phyloP scores from a whole-genome alignment of 2,113 vertebrate genomes.

The Chionomys nivalis region DNA sequence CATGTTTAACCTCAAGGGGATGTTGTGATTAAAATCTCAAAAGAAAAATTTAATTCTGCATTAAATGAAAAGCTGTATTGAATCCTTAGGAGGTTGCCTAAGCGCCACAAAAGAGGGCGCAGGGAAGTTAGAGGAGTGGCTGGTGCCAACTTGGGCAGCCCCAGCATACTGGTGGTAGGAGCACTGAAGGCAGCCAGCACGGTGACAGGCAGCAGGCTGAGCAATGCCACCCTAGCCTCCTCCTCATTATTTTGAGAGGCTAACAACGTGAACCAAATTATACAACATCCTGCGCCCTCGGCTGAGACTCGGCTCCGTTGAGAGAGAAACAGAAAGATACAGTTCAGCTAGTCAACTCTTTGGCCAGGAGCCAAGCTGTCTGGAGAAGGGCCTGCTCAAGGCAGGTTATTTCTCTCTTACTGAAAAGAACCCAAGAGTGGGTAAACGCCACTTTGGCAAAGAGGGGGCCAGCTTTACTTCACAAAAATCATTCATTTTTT shows the following conservation, averaged over 20 bases:
- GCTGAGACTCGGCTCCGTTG: slow-evolving; percentile 74
- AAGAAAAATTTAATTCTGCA: slow-evolving; percentile 49
- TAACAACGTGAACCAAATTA: slow-evolving; percentile 77
- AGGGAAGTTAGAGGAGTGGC: slow-evolving; percentile 47
- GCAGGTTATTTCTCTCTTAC: slow-evolving; percentile 82
- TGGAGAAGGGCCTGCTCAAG: slow-evolving; percentile 84
- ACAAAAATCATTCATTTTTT: slow-evolving; percentile 82
- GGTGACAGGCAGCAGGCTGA: slow-evolving; percentile 71
- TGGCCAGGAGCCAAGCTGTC: slow-evolving; percentile 86
- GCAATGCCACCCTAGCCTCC: slow-evolving; percentile 54
- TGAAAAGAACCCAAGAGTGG: slow-evolving; percentile 85
- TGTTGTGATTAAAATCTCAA: slow-evolving; percentile 44
- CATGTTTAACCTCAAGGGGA: slow-evolving; percentile 45
- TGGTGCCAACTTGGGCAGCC: slow-evolving; percentile 56
- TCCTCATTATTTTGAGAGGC: slow-evolving; percentile 80
- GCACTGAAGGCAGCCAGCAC: slow-evolving; percentile 68
- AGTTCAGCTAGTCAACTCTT: slow-evolving; percentile 80
- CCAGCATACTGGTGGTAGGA: slow-evolving; percentile 49
- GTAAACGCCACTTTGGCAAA: slow-evolving; percentile 87
- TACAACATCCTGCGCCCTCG: slow-evolving; percentile 77
- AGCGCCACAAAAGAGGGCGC: slow-evolving; percentile 19
- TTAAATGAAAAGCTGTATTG: neutral
- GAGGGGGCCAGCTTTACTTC: slow-evolving; percentile 83
- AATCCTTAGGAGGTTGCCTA: slow-evolving; percentile 30
- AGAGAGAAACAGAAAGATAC: slow-evolving; percentile 81